Percentiles rank a stretch among this genome's conserved stretches.
Conservation (phyloP, 1,140 invertebrate genomes). For the Myzus persicae region DNA sequence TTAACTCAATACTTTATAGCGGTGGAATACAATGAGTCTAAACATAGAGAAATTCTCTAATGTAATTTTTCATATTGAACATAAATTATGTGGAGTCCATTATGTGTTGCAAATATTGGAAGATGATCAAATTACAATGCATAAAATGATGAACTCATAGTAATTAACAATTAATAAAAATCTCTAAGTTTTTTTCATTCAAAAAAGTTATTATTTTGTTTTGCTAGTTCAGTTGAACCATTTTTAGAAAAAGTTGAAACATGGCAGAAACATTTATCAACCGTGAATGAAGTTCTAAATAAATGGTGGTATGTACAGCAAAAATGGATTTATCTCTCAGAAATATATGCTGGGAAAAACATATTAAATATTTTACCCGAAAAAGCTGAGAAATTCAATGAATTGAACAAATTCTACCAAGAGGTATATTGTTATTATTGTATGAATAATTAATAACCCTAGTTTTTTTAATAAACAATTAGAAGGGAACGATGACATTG, state of each 20-base stretch:
- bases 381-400: not conserved
- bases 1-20: constrained; percentile 34
- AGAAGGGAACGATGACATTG: too few relatives aligned
- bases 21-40: constrained; percentile 23
- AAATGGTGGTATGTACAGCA: constrained; percentile 84
- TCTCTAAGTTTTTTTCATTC: not conserved
- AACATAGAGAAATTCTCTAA: not conserved
- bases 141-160: constrained; percentile 49
- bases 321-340: constrained; percentile 91
- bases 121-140: constrained; percentile 43
- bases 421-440: not conserved
- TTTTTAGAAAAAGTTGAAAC: constrained; percentile 81
- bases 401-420: constrained; percentile 14
- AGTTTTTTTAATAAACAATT: too few relatives aligned
- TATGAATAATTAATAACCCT: too few relatives aligned
- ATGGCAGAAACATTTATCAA: constrained; percentile 83
- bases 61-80: not conserved
- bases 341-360: constrained; percentile 39
- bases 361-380: not conserved
- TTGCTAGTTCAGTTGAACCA: constrained; percentile 72
- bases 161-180: not conserved
- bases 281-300: constrained; percentile 85
- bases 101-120: constrained; percentile 32
- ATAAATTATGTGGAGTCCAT: not conserved
- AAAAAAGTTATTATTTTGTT: not conserved